These are phyloP conservation scores for Diphyllodes magnificus DNA, from an alignment of 2,113 vertebrate genomes.

Conservation along the genomic window DNA sequence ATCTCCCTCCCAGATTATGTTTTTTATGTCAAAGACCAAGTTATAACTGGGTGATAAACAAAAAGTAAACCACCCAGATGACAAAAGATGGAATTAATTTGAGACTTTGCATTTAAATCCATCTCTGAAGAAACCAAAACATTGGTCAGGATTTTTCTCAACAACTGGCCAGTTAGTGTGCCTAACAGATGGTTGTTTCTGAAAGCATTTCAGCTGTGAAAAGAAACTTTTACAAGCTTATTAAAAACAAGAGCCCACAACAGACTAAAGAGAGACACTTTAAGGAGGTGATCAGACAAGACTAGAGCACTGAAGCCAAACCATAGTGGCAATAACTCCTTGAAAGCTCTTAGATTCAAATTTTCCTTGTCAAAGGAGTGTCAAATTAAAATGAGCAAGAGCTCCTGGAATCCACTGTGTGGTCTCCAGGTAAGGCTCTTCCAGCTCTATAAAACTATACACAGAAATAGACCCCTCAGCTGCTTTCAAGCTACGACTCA, in stretches of 20 bases:
- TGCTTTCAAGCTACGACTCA: not conserved
- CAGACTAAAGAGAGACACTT: not conserved
- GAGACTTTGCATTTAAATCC: not conserved
- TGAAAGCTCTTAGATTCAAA: not conserved
- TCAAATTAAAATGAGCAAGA: not conserved
- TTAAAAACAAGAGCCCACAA: not conserved
- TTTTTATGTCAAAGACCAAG: not conserved
- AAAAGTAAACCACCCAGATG: not conserved
- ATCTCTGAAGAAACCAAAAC: not conserved
- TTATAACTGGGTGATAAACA: not conserved
- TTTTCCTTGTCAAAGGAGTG: not conserved
- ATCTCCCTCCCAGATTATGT: not conserved
- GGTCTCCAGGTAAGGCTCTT: not conserved
- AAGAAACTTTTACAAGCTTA: not conserved
- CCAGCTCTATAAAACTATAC: not conserved
- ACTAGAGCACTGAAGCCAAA: not conserved
- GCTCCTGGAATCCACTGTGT: not conserved
- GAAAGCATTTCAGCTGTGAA: not conserved
- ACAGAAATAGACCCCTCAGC: not conserved
- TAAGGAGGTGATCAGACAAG: not conserved
- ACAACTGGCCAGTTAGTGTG: not conserved
- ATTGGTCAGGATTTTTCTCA: not conserved
- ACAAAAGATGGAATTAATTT: not conserved
- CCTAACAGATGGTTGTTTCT: not conserved
- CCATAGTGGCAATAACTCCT: not conserved